Conservation (phyloP, 2,888 invertebrate species). For the Luperina testacea region DNA sequence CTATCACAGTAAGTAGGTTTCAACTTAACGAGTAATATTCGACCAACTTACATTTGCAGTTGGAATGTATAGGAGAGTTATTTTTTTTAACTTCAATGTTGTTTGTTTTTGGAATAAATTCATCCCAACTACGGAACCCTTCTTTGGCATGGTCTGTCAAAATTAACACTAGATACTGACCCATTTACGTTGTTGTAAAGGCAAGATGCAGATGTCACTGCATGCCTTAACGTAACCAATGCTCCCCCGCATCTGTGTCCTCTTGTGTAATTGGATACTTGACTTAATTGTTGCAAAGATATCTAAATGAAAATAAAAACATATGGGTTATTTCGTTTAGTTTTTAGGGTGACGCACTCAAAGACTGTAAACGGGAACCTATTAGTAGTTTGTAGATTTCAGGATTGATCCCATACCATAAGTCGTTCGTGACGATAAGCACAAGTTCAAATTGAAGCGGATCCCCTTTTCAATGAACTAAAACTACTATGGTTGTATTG, state of each 20-base stretch:
- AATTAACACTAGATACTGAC: constrained; percentile 46
- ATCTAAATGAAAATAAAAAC: constrained; percentile 57
- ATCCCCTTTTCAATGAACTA: neutral
- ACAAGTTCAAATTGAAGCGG: neutral
- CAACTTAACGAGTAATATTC: too few relatives aligned
- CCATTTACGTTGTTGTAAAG: constrained; percentile 43
- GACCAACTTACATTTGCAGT: neutral
- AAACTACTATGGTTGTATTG: neutral
- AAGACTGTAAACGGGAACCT: neutral
- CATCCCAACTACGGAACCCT: neutral
- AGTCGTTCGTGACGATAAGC: neutral
- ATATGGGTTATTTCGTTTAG: neutral
- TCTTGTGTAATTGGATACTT: constrained; percentile 26
- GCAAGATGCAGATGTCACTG: constrained; percentile 68
- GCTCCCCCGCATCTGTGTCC: constrained; percentile 72
- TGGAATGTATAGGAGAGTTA: neutral
- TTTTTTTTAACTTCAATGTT: neutral
- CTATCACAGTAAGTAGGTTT: too few relatives aligned
- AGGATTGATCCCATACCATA: neutral
- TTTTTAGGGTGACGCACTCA: neutral
- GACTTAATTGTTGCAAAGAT: constrained; percentile 64
- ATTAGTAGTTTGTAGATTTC: neutral
- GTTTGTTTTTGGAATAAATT: neutral
- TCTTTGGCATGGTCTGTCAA: neutral
- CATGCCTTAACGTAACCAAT: constrained; percentile 65